These are phyloP conservation scores for Danio choprae DNA, from an alignment of 2,797 vertebrate species.

Conservation along the genomic window DNA sequence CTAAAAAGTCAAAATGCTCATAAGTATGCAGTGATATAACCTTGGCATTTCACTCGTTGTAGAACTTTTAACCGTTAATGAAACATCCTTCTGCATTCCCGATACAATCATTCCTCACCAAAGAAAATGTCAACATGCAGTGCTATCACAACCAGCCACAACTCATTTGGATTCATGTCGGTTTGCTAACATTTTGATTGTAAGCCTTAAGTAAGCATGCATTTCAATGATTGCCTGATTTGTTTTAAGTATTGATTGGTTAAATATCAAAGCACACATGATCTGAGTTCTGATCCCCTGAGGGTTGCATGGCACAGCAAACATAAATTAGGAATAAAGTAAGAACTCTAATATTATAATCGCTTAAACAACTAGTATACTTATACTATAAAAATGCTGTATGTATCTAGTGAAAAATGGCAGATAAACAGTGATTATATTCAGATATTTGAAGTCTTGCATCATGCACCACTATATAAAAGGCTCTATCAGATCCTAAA, in stretches of 20 bases:
- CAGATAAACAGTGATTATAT: no score
- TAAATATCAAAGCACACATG: constrained; percentile 40
- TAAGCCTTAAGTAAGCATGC: constrained; percentile 58
- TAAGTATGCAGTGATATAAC: constrained; percentile 35
- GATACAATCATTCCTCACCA: constrained; percentile 20
- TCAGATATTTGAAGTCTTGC: no score
- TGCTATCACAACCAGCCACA: constrained; percentile 50
- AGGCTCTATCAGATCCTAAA: no score
- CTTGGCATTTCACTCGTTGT: constrained; percentile 53
- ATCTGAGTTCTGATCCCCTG: constrained; percentile 49
- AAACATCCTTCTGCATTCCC: constrained; percentile 30
- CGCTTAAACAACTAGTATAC: neutral
- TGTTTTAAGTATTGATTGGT: constrained; percentile 61
- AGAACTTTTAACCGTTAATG: constrained; percentile 40
- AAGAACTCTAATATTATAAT: no score
- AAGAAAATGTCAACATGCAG: constrained; percentile 46
- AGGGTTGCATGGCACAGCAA: neutral
- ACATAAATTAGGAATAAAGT: neutral
- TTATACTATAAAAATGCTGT: no score
- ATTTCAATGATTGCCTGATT: constrained; percentile 59
- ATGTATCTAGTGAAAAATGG: no score
- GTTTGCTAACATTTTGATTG: constrained; percentile 57
- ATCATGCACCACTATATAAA: no score
- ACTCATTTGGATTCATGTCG: constrained; percentile 55
- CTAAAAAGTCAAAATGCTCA: constrained; percentile 27